Conservation (phyloP, 64 coral and sea anemone genomes). For the Pachyseris speciosa region DNA sequence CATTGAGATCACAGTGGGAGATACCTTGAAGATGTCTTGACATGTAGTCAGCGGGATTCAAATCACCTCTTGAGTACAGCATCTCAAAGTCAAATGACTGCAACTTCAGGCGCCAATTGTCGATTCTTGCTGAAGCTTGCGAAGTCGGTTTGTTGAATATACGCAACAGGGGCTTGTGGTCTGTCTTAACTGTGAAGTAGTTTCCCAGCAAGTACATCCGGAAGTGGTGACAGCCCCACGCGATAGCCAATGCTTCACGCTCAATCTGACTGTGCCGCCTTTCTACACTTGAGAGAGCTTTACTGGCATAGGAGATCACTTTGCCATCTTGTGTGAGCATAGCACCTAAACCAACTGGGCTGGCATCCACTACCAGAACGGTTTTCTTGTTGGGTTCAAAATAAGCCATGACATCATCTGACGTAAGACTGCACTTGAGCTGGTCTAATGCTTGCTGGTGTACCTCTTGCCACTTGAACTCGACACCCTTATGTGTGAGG, state of each 20-base stretch:
- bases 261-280: too few relatives aligned
- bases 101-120: background rate
- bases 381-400: too few relatives aligned
- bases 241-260: slow-evolving; percentile 46
- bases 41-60: background rate
- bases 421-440: slow-evolving; percentile 53
- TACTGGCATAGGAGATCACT: slow-evolving; percentile 28
- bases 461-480: too few relatives aligned
- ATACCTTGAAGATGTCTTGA: slow-evolving; percentile 12
- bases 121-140: too few relatives aligned
- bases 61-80: background rate
- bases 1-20: background rate
- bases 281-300: too few relatives aligned
- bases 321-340: slow-evolving; percentile 34
- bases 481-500: slow-evolving; percentile 7
- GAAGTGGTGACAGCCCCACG: slow-evolving; percentile 42
- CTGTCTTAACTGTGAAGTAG: too few relatives aligned
- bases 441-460: too few relatives aligned
- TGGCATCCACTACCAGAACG: slow-evolving; percentile 52
- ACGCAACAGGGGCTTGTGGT: too few relatives aligned
- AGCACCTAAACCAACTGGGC: slow-evolving; percentile 52
- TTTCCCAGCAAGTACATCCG: slow-evolving; percentile 36
- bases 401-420: slow-evolving; percentile 42
- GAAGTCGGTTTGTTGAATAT: too few relatives aligned
- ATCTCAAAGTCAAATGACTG: background rate